A percentile compares a stretch with the other conserved stretches of the same genome.
Conservation (phyloP, 2,113 vertebrate genomes). For the Parus major region DNA sequence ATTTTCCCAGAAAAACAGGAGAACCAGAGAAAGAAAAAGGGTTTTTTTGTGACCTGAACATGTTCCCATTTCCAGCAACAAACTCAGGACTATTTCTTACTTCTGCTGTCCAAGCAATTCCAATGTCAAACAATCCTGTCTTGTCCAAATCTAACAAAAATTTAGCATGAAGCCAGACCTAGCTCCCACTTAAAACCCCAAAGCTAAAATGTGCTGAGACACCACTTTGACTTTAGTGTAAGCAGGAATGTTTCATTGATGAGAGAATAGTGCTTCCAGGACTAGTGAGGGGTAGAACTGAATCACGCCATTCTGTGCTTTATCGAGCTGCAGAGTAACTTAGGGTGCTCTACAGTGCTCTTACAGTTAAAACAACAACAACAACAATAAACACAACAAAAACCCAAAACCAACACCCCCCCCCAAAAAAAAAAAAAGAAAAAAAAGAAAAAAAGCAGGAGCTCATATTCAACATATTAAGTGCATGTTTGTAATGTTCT, state of each 20-base stretch:
- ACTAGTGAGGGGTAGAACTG: neutral
- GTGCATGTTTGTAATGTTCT: neutral
- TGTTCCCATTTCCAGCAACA: neutral
- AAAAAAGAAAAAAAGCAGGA: neutral
- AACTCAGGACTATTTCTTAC: neutral
- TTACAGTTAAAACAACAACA: neutral
- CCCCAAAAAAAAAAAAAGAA: neutral
- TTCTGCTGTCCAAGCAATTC: neutral
- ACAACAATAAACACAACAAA: neutral
- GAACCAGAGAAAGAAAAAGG: neutral
- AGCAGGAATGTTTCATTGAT: neutral
- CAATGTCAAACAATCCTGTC: neutral
- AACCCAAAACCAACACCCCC: too few relatives aligned
- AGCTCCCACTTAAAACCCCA: neutral
- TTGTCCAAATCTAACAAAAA: neutral
- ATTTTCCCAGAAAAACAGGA: neutral
- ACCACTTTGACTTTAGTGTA: neutral
- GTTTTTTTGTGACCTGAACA: neutral
- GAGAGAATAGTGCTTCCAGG: neutral
- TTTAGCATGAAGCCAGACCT: neutral
- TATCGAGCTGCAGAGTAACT: neutral
- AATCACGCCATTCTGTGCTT: neutral
- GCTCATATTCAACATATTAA: neutral
- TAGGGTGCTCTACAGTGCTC: neutral
- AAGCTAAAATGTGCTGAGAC: neutral